Percentiles rank a stretch among this genome's conserved stretches.
These are phyloP conservation scores for Zosterops pallidus DNA, from an alignment of 2,113 vertebrate genomes.

Conservation along the genomic window DNA sequence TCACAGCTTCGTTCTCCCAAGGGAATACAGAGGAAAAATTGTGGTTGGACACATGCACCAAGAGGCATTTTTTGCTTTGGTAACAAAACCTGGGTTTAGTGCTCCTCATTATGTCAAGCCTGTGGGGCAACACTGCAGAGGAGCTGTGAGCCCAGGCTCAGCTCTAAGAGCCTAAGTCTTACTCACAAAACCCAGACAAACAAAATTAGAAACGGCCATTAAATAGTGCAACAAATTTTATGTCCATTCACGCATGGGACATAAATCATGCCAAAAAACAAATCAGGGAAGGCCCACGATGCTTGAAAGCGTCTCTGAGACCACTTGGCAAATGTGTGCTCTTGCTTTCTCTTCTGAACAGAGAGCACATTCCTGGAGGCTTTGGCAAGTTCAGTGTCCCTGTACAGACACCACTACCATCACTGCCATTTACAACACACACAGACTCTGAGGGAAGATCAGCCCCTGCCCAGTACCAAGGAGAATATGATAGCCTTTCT, in stretches of 20 bases:
- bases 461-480: not conserved
- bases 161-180: not conserved
- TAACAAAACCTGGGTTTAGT: not conserved
- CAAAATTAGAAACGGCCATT: not conserved
- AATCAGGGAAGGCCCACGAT: not conserved
- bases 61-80: not conserved
- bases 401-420: fast-evolving
- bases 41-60: fast-evolving
- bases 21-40: fast-evolving
- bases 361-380: not conserved
- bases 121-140: not conserved
- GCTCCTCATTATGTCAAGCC: not conserved
- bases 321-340: fast-evolving
- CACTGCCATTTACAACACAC: not conserved
- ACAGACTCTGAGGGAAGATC: not conserved
- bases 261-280: not conserved
- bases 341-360: not conserved
- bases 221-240: not conserved
- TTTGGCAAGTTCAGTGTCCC: not conserved
- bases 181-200: not conserved
- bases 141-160: not conserved
- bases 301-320: not conserved
- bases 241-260: not conserved
- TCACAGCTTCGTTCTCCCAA: not conserved
- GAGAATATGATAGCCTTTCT: not conserved